Base-by-base conservation (phyloP, 2,797 vertebrate species). In the Ceyx erithaca region DNA sequence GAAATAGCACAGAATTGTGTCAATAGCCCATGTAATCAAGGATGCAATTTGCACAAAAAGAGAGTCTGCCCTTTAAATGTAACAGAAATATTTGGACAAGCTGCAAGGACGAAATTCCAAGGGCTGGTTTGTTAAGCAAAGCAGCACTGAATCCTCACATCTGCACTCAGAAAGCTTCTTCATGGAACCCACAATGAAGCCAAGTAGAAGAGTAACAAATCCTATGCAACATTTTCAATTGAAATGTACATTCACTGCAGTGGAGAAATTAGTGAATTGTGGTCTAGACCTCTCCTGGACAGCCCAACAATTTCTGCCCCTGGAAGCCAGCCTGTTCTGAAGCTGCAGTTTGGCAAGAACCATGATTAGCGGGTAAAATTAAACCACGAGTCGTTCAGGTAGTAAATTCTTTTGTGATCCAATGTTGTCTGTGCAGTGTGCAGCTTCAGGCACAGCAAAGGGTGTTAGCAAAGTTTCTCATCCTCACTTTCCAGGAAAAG, bases 381-480 rank as follows among this genome's bases (percentile, higher is more conserved):
- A 35, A 87, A 72, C 33, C 31, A 35, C 43, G 45, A 54, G 52
- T 41, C 77, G 79, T 91, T 72, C n/a, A 84, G 77, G 46, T 10
- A 61, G 21, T 14, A 72, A 64, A 72, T 52, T 30, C 35, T 80
- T 85, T 15, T 78, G 59, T 68, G 69, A 8, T 48, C 25, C 9
- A 71, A 35, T 7, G 22, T 92, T 43, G 21, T 83, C 62, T 87
- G 40, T 80, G 31, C 62, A 79, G 28, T 28, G n/a, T 54, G 52
- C 37, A 88, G 43, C 63, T 82, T 66, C 52, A 13, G 75, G 82
- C 79, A 81, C 77, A 92, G 82, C 73, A 69, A 89, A 82, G n/a
- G 79, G 33, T 63, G 59, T 54, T 81, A 86, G 52, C 73, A 73
- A 89, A 70, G 35, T 49, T 76, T 84, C 73, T 52, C 49, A 61